Percentiles rank a stretch among this genome's conserved stretches.
Evolutionary conservation across 1,140 invertebrate species (phyloP).

Genomic region (Brachionus sp.): DNA sequence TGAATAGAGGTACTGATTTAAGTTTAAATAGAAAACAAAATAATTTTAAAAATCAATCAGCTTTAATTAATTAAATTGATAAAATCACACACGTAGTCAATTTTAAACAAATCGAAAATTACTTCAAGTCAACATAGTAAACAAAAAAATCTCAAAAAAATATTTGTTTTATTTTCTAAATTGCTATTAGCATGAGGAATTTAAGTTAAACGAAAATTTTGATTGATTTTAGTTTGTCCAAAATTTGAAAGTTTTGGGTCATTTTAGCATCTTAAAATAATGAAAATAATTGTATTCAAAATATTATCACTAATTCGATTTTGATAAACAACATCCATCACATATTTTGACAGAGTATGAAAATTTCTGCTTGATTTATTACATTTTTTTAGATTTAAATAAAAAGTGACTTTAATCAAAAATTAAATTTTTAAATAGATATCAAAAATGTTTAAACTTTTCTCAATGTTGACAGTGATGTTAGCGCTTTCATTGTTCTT

Average conservation of each 20-base stretch:
- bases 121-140: neutral
- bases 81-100: neutral
- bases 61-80: neutral
- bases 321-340: neutral
- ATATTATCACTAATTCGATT: neutral
- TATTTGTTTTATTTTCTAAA: neutral
- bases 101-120: neutral
- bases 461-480: neutral
- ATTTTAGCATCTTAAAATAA: neutral
- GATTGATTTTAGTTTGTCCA: neutral
- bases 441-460: slow-evolving; percentile 12
- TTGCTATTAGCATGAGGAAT: neutral
- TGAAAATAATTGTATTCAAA: neutral
- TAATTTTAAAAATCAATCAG: neutral
- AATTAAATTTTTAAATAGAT: neutral
- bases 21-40: neutral
- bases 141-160: neutral
- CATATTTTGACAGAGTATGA: neutral
- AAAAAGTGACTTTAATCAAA: neutral
- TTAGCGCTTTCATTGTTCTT: neutral
- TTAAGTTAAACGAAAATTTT: neutral
- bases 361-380: slow-evolving; percentile 20
- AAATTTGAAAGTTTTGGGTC: neutral
- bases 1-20: too few relatives aligned
- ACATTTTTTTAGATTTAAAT: neutral